Evolutionary conservation across 2,113 vertebrate genomes (phyloP).

Genomic region (Vulpes ferrilata): DNA sequence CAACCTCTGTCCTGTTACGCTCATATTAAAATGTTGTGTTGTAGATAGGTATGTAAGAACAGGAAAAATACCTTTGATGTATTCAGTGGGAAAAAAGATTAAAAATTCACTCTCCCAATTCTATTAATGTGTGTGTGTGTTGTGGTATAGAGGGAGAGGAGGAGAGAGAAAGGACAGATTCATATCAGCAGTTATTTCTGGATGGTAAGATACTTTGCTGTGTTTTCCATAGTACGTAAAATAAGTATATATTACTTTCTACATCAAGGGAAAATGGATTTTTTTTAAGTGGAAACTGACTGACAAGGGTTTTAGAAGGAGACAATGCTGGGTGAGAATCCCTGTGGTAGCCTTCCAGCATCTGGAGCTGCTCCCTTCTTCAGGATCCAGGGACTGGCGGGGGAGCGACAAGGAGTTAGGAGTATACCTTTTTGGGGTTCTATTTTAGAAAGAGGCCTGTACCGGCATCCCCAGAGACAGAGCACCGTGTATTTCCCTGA

Average conservation of each 20-base stretch:
- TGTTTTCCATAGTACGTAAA: slow-evolving; percentile 31
- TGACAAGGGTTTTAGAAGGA: neutral
- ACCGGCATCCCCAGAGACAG: slow-evolving; percentile 53
- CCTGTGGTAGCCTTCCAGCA: no score
- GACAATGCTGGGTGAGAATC: neutral
- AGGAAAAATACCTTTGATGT: neutral
- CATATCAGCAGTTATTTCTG: slow-evolving; percentile 25
- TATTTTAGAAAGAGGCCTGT: slow-evolving; percentile 62
- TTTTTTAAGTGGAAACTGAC: neutral
- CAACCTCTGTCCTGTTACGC: neutral
- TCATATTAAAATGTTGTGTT: neutral
- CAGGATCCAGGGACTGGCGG: neutral
- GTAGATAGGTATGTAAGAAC: neutral
- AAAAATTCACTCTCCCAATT: neutral
- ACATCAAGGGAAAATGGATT: neutral
- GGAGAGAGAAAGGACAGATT: neutral
- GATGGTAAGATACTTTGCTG: neutral
- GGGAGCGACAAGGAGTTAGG: neutral
- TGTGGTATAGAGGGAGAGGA: neutral
- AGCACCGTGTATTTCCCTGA: slow-evolving; percentile 27
- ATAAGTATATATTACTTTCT: neutral
- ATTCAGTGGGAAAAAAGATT: neutral
- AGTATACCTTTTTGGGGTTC: slow-evolving; percentile 7
- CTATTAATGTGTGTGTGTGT: neutral
- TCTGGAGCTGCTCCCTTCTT: neutral